These are phyloP conservation scores for Hippopotamyrus pictus DNA, from an alignment of 2,797 vertebrate species.

Conservation along the genomic window DNA sequence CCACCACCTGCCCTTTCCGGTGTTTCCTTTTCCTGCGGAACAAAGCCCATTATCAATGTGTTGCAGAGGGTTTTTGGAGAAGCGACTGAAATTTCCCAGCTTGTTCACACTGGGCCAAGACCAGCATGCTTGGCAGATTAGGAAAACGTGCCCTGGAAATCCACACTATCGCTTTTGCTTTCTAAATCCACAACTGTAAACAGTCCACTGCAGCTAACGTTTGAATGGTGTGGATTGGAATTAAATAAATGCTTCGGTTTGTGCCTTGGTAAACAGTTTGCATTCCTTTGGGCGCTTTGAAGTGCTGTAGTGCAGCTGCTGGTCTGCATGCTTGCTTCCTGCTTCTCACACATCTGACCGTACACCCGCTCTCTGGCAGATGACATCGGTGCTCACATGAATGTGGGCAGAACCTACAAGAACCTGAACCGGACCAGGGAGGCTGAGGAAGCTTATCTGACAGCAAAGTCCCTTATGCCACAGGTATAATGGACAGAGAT, in stretches of 20 bases:
- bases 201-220: neutral
- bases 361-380: constrained; percentile 57
- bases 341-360: neutral
- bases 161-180: constrained; percentile 18
- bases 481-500: constrained; percentile 67
- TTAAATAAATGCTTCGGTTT: constrained; percentile 20
- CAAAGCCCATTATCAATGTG: neutral
- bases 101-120: constrained; percentile 38
- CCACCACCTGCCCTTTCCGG: neutral
- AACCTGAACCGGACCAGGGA: constrained; percentile 91
- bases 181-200: neutral
- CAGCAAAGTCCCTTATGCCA: constrained; percentile 95
- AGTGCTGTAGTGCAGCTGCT: neutral
- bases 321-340: neutral
- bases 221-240: neutral
- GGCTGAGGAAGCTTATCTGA: constrained; percentile 90
- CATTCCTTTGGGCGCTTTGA: neutral
- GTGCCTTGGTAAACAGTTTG: neutral
- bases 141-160: constrained; percentile 45
- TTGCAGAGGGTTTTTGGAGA: neutral
- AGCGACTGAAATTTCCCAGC: neutral
- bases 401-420: constrained; percentile 97
- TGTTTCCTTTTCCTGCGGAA: neutral
- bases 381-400: constrained; percentile 98
- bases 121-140: constrained; percentile 39